phyloP scores from a whole-genome alignment of 1,140 invertebrate species.

The Procambarus clarkii region DNA sequence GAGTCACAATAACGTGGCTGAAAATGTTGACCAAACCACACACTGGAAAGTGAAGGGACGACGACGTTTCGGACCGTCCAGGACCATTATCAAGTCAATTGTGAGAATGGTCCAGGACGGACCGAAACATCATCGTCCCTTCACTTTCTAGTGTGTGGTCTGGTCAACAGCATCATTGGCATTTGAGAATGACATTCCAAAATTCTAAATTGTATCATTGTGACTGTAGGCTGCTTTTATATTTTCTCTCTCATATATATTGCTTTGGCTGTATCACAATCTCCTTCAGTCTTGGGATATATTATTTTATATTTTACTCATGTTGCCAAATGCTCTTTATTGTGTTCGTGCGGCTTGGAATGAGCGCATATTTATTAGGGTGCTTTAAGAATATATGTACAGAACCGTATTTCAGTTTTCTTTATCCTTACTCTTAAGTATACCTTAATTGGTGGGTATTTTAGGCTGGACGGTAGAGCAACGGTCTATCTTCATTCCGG shows the following conservation, averaged over 20 bases:
- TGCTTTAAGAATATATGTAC: slow-evolving; percentile 1
- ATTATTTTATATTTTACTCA: neutral
- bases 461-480: too few species aligned
- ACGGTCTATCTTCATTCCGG: too few species aligned
- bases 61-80: too few species aligned
- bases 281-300: neutral
- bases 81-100: too few species aligned
- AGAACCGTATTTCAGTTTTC: neutral
- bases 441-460: too few species aligned
- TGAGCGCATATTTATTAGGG: neutral
- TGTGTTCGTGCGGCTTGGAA: neutral
- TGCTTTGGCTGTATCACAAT: neutral
- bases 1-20: too few species aligned
- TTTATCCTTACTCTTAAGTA: too few species aligned
- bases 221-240: neutral
- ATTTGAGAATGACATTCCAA: neutral
- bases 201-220: neutral
- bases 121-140: too few species aligned
- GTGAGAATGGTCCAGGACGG: too few species aligned
- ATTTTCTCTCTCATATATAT: neutral
- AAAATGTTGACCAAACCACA: too few species aligned
- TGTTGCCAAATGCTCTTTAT: neutral
- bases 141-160: too few species aligned
- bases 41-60: too few species aligned
- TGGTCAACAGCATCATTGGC: neutral